These are phyloP conservation scores for Elephantulus edwardii DNA, from an alignment of 2,113 vertebrate species.

Conservation along the genomic window DNA sequence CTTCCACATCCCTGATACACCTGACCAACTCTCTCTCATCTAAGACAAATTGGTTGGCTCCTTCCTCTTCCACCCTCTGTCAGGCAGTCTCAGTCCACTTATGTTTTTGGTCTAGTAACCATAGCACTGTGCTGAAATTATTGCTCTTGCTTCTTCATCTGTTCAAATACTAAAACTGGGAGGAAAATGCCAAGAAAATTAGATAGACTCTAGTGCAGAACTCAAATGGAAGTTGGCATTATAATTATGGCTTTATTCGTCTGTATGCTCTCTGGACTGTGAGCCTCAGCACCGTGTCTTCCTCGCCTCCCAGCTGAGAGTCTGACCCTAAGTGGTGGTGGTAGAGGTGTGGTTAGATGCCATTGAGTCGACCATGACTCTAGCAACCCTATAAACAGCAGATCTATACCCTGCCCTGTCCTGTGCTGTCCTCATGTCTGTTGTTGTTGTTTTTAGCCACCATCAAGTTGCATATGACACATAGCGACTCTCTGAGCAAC, in stretches of 20 bases:
- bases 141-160: constrained; percentile 48
- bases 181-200: not conserved
- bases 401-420: too few species aligned
- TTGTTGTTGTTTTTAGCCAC: too few species aligned
- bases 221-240: constrained; percentile 7
- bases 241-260: constrained; percentile 22
- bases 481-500: too few species aligned
- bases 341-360: too few species aligned
- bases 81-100: not conserved
- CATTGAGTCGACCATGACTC: not conserved
- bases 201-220: not conserved
- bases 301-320: not conserved
- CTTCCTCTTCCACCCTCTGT: not conserved
- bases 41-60: not conserved
- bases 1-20: not conserved
- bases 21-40: not conserved
- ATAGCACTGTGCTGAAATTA: not conserved
- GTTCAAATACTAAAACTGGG: constrained; percentile 20
- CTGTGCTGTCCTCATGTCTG: too few species aligned
- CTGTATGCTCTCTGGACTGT: not conserved
- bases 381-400: too few species aligned
- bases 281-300: not conserved
- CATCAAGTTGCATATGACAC: too few species aligned
- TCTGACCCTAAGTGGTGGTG: not conserved
- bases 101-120: not conserved